Evolutionary conservation across 2,113 vertebrate genomes (phyloP).

Genomic region (Rhinoptilus africanus): DNA sequence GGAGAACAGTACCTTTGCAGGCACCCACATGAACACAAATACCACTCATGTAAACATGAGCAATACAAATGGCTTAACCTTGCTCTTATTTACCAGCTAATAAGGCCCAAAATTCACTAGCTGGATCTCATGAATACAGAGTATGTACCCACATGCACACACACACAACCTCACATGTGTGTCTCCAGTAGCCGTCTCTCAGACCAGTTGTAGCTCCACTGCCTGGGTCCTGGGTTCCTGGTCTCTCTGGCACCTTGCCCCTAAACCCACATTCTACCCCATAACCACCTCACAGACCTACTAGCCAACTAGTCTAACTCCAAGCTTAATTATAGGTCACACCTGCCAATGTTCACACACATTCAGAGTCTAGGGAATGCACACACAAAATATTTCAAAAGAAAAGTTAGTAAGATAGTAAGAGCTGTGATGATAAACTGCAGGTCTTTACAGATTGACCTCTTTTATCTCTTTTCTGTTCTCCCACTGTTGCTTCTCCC

Average conservation of each 20-base stretch:
- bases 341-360: not conserved
- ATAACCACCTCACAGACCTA: not conserved
- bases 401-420: not conserved
- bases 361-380: not conserved
- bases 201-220: not conserved
- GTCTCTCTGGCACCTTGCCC: not conserved
- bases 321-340: rapidly evolving
- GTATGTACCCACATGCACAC: not conserved
- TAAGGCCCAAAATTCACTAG: not conserved
- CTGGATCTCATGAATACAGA: not conserved
- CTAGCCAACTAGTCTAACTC: not conserved
- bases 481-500: not conserved
- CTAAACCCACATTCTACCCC: not conserved
- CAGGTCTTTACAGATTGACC: not conserved
- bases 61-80: not conserved
- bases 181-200: too few relatives aligned
- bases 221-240: not conserved
- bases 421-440: not conserved
- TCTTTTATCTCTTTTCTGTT: not conserved
- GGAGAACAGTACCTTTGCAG: not conserved
- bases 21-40: not conserved
- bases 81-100: not conserved
- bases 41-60: not conserved
- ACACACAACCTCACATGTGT: not conserved
- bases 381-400: not conserved